Conservation (phyloP, 2,113 vertebrate genomes). For the Lynx canadensis region DNA sequence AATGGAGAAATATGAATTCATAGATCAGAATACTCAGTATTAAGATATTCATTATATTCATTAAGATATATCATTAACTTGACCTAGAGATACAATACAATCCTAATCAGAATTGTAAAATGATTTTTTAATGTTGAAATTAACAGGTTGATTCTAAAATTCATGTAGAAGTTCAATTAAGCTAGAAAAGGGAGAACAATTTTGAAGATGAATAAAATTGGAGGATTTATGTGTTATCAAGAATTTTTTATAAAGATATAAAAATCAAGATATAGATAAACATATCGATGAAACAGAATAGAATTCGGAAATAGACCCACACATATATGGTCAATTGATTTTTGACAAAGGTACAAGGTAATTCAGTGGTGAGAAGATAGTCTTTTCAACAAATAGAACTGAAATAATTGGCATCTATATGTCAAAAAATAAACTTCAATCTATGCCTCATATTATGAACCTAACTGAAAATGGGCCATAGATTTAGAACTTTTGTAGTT, state of each 20-base stretch:
- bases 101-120: not conserved
- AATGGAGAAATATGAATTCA: not conserved
- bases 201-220: not conserved
- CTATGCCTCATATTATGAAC: not conserved
- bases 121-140: not conserved
- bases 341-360: not conserved
- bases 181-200: not conserved
- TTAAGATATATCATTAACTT: not conserved
- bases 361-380: not conserved
- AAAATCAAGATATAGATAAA: not conserved
- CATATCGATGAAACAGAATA: not conserved
- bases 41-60: not conserved
- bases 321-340: not conserved
- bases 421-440: slow-evolving; percentile 17
- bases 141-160: slow-evolving; percentile 13
- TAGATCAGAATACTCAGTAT: not conserved
- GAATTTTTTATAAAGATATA: not conserved
- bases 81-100: not conserved
- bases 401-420: not conserved
- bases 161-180: not conserved
- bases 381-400: slow-evolving; percentile 3
- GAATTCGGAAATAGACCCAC: not conserved
- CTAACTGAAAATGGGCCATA: not conserved
- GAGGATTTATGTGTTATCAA: not conserved
- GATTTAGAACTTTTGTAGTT: not conserved